Conservation (phyloP, 2,888 invertebrate species). For the Drosophila mettleri region DNA sequence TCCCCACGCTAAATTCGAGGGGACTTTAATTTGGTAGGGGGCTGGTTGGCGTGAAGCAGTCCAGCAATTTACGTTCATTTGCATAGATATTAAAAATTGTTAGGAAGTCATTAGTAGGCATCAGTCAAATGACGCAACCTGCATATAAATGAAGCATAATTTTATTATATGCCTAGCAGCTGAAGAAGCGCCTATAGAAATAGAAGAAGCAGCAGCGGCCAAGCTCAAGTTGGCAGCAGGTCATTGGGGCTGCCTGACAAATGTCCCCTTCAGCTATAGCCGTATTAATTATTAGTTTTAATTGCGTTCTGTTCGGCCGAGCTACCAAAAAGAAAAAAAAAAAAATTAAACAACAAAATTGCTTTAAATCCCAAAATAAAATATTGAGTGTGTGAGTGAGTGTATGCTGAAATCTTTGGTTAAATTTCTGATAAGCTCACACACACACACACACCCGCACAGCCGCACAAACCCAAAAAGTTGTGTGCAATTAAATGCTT, state of each 20-base stretch:
- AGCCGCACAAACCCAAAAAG: slow-evolving; percentile 43
- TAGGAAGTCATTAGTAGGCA: slow-evolving; percentile 82
- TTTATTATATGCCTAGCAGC: slow-evolving; percentile 62
- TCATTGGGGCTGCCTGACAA: slow-evolving; percentile 49
- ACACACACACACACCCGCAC: slow-evolving; percentile 1
- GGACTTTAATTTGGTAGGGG: slow-evolving; percentile 40
- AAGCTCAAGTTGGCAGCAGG: slow-evolving; percentile 48
- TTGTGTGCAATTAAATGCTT: slow-evolving; percentile 75
- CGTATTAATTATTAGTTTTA: slow-evolving; percentile 77
- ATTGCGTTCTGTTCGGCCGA: slow-evolving; percentile 67
- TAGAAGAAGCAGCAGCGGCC: slow-evolving; percentile 5
- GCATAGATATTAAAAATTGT: slow-evolving; percentile 83
- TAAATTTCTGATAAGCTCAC: slow-evolving; percentile 11
- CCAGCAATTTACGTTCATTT: slow-evolving; percentile 81
- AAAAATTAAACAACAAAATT: neutral
- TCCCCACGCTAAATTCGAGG: slow-evolving; percentile 35
- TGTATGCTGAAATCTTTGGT: slow-evolving; percentile 19
- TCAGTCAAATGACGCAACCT: slow-evolving; percentile 81
- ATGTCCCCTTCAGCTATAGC: slow-evolving; percentile 33
- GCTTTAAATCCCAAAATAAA: neutral
- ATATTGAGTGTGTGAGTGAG: neutral
- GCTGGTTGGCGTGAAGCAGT: slow-evolving; percentile 49
- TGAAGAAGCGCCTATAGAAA: neutral
- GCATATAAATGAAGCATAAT: slow-evolving; percentile 82
- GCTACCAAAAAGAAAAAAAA: neutral